Percentiles rank a stretch among this genome's conserved stretches.
These are phyloP conservation scores for Oscheius sp. DNA, from an alignment of 1,140 invertebrate genomes.

Conservation along the genomic window DNA sequence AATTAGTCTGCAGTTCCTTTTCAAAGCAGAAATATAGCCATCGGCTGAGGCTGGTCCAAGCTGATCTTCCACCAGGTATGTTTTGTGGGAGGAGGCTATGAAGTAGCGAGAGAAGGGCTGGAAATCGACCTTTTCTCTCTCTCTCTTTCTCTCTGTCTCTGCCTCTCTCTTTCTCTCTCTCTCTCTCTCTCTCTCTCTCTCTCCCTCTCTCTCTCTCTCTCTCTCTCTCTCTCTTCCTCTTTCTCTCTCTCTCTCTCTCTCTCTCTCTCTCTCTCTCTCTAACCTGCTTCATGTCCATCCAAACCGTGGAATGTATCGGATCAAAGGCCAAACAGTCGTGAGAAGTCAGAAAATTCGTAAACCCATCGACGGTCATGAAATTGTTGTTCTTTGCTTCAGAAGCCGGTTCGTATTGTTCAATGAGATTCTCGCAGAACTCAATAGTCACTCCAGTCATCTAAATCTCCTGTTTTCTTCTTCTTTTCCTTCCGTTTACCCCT, in stretches of 20 bases:
- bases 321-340: conserved; percentile 69
- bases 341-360: conserved; percentile 68
- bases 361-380: conserved; percentile 69
- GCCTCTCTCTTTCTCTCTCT: no score
- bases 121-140: no score
- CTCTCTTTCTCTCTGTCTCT: no score
- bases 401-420: conserved; percentile 68
- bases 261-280: no score
- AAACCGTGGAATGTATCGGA: conserved; percentile 63
- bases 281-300: conserved; percentile 53
- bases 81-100: conserved; percentile 71
- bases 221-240: no score
- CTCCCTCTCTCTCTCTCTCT: no score
- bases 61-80: conserved; percentile 68
- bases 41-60: conserved; percentile 67
- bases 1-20: conserved; percentile 54
- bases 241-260: no score
- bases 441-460: conserved; percentile 67
- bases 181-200: no score
- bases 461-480: conserved; percentile 30
- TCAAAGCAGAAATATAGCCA: conserved; percentile 62
- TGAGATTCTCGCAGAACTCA: conserved; percentile 66
- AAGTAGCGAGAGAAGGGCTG: conserved; percentile 70
- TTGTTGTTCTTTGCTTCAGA: conserved; percentile 66
- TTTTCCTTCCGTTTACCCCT: conserved; percentile 64